phyloP scores from a whole-genome alignment of 2,797 vertebrate genomes.

The Sebastes vulpes region DNA sequence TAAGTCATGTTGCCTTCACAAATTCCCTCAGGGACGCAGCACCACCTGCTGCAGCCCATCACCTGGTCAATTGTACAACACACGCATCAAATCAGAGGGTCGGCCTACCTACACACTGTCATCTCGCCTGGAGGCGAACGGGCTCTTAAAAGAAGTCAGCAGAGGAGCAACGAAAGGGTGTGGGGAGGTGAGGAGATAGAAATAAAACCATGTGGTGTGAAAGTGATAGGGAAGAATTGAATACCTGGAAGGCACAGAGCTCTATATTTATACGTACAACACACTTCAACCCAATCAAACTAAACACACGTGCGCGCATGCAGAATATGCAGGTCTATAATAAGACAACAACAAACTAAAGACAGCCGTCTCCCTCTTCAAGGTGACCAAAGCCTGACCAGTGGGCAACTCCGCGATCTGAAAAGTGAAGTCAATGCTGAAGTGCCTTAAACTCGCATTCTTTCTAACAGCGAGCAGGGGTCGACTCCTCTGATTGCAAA shows the following conservation, averaged over 20 bases:
- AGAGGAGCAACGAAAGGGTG: constrained; percentile 13
- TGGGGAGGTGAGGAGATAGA: not conserved
- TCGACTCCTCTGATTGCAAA: no score
- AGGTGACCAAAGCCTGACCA: constrained; percentile 36
- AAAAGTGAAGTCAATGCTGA: no score
- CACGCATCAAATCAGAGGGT: constrained; percentile 13
- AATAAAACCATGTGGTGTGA: constrained; percentile 11
- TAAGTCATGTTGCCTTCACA: constrained; percentile 32
- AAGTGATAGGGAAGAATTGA: constrained; percentile 19
- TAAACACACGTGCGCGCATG: not conserved
- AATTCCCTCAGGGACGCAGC: constrained; percentile 33
- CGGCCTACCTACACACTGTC: not conserved
- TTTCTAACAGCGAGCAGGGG: no score
- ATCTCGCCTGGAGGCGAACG: constrained; percentile 9
- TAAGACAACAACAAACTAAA: constrained; percentile 16
- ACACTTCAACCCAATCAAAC: constrained; percentile 13
- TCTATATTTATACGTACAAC: constrained; percentile 4
- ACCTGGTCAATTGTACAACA: constrained; percentile 40
- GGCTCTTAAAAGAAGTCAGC: constrained; percentile 12
- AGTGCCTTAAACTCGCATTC: no score
- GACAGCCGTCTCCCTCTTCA: constrained; percentile 37
- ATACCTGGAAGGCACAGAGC: constrained; percentile 35
- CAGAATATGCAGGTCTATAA: constrained; percentile 33
- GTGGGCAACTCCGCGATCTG: no score
- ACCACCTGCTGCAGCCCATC: constrained; percentile 58